phyloP scores from a whole-genome alignment of 2,888 invertebrate genomes.

The Spodoptera picta region DNA sequence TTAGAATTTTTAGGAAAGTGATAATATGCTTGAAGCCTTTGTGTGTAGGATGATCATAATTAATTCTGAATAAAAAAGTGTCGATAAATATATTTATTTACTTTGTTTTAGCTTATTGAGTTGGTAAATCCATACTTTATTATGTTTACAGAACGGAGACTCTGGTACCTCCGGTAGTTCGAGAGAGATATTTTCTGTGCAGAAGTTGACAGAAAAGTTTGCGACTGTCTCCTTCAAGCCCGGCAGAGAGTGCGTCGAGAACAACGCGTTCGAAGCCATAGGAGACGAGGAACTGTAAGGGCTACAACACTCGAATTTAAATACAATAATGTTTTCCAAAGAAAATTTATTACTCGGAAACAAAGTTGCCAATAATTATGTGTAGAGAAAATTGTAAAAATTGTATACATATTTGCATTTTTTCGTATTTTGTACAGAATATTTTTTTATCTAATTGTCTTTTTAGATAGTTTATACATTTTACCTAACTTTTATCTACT shows the following conservation, averaged over 20 bases:
- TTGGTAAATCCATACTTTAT: not conserved
- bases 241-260: conserved; percentile 93
- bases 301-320: conserved; percentile 47
- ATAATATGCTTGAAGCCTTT: too few species aligned
- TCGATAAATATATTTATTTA: too few species aligned
- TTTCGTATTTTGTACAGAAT: conserved; percentile 63
- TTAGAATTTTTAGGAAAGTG: too few species aligned
- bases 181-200: conserved; percentile 92
- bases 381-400: conserved; percentile 61
- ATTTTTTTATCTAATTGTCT: conserved; percentile 53
- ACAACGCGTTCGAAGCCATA: conserved; percentile 98
- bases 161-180: conserved; percentile 85
- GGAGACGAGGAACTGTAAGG: conserved; percentile 96
- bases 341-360: conserved; percentile 61
- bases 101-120: not conserved
- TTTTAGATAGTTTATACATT: conserved; percentile 43
- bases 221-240: conserved; percentile 92
- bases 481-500: conserved; percentile 22
- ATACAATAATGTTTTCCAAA: conserved; percentile 70
- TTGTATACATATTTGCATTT: conserved; percentile 57
- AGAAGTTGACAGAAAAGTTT: conserved; percentile 92
- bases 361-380: conserved; percentile 74
- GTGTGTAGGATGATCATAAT: too few species aligned
- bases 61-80: not conserved
- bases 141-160: conserved; percentile 87